These are phyloP conservation scores for Ianthella basta DNA, from an alignment of 37 sponge, comb jelly and placozoan genomes.

Conservation along the genomic window DNA sequence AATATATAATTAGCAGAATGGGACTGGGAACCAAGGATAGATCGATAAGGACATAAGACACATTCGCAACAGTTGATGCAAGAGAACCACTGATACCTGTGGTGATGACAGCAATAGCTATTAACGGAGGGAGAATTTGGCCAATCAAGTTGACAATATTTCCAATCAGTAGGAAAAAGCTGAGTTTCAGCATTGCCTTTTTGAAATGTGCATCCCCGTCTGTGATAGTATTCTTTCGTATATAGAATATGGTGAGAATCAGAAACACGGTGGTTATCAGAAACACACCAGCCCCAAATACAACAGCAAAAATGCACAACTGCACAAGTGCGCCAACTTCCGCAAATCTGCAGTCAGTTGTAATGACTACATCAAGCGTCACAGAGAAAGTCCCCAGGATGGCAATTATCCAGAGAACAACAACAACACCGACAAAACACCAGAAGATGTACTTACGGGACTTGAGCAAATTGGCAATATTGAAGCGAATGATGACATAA, in stretches of 20 bases:
- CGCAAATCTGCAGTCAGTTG: background rate
- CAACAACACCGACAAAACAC: background rate
- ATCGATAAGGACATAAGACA: background rate
- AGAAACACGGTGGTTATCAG: background rate
- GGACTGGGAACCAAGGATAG: background rate
- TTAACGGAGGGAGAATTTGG: background rate
- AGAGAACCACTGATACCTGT: too few species aligned
- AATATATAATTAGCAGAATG: background rate
- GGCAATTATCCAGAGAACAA: background rate
- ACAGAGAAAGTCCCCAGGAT: too few species aligned
- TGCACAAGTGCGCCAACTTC: background rate
- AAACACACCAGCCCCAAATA: background rate
- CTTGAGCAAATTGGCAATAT: too few species aligned
- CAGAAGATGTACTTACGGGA: background rate
- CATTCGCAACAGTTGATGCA: background rate
- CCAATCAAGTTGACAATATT: background rate
- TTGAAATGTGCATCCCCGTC: background rate
- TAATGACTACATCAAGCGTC: too few species aligned
- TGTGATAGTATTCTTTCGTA: background rate
- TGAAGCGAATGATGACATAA: background rate
- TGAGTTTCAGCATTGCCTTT: background rate
- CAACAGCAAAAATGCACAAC: background rate
- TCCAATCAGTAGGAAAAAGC: slow-evolving; percentile 1
- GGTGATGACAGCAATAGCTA: background rate
- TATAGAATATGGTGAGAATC: background rate